These are phyloP conservation scores for Sterna hirundo DNA, from an alignment of 2,113 vertebrate species.

Conservation along the genomic window DNA sequence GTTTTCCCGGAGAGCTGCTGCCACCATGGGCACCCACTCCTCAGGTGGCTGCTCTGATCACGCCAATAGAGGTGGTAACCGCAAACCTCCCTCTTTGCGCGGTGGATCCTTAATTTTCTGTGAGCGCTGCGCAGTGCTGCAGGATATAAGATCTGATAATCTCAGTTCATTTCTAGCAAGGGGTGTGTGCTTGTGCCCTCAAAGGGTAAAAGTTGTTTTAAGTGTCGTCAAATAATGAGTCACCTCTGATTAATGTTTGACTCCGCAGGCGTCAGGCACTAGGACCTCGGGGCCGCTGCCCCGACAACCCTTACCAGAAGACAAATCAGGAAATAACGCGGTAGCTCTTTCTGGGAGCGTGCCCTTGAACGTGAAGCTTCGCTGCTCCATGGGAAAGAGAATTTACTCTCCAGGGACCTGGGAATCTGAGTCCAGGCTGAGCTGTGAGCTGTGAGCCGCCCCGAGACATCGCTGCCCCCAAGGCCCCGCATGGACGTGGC, in stretches of 20 bases:
- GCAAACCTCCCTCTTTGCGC: not conserved
- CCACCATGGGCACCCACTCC: accelerated
- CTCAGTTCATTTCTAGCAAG: not conserved
- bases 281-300: not conserved
- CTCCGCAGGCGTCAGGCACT: not conserved
- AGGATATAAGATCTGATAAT: not conserved
- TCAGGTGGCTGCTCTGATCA: accelerated
- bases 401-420: not conserved
- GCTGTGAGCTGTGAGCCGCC: not conserved
- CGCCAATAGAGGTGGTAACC: accelerated
- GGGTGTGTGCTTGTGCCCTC: not conserved
- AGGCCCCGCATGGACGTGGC: not conserved
- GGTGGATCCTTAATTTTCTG: not conserved
- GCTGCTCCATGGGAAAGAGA: not conserved
- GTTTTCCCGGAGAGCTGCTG: not conserved
- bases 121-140: not conserved
- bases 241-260: not conserved
- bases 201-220: not conserved
- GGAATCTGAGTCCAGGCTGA: not conserved
- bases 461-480: accelerated
- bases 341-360: not conserved
- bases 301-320: not conserved
- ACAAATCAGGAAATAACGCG: slow-evolving; percentile 41
- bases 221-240: not conserved
- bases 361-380: not conserved